Evolutionary conservation across 2,113 vertebrate genomes (phyloP), one percentile per base, ranked within the genome.

Genomic region (Amblyornis subalaris): DNA sequence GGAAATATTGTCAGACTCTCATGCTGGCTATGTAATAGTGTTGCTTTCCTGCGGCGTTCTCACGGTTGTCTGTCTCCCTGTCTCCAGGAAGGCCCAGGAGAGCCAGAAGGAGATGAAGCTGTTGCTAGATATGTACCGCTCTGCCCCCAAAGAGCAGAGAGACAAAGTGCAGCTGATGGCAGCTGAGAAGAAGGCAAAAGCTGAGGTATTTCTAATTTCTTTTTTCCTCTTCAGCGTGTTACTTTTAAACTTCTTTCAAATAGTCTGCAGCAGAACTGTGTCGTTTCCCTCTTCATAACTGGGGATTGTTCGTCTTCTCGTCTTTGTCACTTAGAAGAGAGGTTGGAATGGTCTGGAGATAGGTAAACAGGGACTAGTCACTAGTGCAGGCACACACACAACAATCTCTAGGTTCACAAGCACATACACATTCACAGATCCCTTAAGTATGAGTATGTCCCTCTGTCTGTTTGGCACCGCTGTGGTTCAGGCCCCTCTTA

Each of bases 111-210:
- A 99, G 96, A 99, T 99, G 99, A 99, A 99, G 82, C 97, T 99
- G 3, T 94, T 99, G 72, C 94, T 99, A 58, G 99, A 99, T 95
- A 99, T 99, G 99, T 99, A 99, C 92, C 98, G 99, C 54, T 99
- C 99, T 35, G 99, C 99, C 16, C 99, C 99, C 3, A 99, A 99
- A 93, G 99, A 99, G 88, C 99, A 99, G 97, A 98, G 99, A 44
- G 99, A 99, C 97, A 99, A 99, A 96, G 99, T 99, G 17, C 99
- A 99, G 95, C 98, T 99, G 14, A 99, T 99, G 99, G 99, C 99
- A 74, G 99, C 99, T 36, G 99, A 99, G 96, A 99, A 99, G 97
- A 99, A 99, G 93, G 96, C 98, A 33, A 99, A 99, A 96, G 99
- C 99, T 69, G 99, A 99, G 98, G 99, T 99, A 97, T 96, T 8